Evolutionary conservation across 2,113 vertebrate species (phyloP), one percentile per base, ranked within the genome.

Genomic region (Limnothrissa miodon): DNA sequence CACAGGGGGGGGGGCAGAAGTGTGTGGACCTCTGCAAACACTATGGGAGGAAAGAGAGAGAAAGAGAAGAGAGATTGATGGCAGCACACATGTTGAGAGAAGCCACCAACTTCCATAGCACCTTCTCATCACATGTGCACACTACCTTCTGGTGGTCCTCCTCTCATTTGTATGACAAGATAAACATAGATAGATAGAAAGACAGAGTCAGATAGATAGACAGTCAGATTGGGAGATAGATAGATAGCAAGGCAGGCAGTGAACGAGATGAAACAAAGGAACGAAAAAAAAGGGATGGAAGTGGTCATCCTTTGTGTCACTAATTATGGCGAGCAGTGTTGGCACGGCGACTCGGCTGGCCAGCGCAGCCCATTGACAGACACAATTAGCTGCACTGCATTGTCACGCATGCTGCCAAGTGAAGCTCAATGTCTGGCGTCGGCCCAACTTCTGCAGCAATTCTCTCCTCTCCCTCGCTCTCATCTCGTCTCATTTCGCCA

Each of bases 401-500:
- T 80, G 80, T 87, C 83, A 80, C 78, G 66, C 80, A 29, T 45
- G 29, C 80, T 78, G 81, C 83, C 56, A 83, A 82, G 36, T 36
- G 81, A 78, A 46, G 53, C 79, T 59, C 78, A 83, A 85, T 17
- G 46, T 59, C 78, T 87, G 89, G 89, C 48, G 78, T 88, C 86
- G 84, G 87, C 91, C 87, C 87, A 74, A 88, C 86, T 79, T 81
- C 87, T 66, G 79, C 85, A 89, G 83, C 82, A 78, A 6, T 44
- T 17, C 23, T 23, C 83, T 80, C 21, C 23, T 23, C 83, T 80
- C 83, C 80, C 87, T 82, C 84, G 85, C 83, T 83, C 87, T 82
- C 83, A 85, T 42, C 42, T 42, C n/a, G n/a, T n/a, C 42, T 42
- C 42, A 42, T 86, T 91, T 88, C 90, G 88, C 90, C 91, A 91